Percentiles rank a stretch among this genome's conserved stretches.
Evolutionary conservation across 2,888 invertebrate genomes (phyloP).

Genomic region (Hypercompe scribonia): DNA sequence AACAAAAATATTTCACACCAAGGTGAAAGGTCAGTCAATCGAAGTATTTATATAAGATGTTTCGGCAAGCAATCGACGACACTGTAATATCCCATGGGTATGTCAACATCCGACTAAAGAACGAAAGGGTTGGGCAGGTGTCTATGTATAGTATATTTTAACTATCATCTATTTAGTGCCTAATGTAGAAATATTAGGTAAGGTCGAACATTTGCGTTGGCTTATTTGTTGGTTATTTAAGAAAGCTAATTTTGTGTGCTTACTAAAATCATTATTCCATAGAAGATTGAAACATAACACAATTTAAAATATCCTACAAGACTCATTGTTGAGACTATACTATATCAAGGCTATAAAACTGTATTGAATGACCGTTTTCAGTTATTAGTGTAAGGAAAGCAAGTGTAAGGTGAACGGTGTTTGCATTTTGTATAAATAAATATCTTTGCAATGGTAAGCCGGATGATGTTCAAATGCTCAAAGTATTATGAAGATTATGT

Average conservation of each 20-base stretch:
- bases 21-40: neutral
- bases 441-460: neutral
- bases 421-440: neutral
- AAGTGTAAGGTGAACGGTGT: too few species aligned
- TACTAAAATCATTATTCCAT: neutral
- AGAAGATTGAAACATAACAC: neutral
- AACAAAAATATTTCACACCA: neutral
- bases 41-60: neutral
- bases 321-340: neutral
- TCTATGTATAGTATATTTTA: neutral
- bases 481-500: neutral
- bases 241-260: neutral
- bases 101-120: conserved; percentile 10
- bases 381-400: neutral
- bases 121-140: conserved; percentile 2
- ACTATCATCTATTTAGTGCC: neutral
- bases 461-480: neutral
- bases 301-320: neutral
- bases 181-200: neutral
- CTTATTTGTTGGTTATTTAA: neutral
- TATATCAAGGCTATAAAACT: neutral
- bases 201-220: neutral
- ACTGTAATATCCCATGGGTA: conserved; percentile 2
- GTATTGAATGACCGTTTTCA: neutral
- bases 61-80: neutral